Base-by-base conservation (phyloP, 2,797 vertebrate species). In the Threskiornis aethiopicus region DNA sequence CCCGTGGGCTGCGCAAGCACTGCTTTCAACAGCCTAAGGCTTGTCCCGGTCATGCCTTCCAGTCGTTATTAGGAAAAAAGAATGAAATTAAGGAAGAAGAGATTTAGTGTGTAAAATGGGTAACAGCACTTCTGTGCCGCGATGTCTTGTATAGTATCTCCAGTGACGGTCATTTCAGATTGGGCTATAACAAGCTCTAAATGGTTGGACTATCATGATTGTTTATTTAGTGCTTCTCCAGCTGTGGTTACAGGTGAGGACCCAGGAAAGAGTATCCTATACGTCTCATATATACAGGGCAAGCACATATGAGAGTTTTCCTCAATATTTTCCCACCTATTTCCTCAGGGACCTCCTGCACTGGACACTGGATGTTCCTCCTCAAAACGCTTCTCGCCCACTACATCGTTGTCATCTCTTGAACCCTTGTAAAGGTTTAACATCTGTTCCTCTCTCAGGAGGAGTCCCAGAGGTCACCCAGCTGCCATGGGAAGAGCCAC, bases 391-490 rank as follows among this genome's bases (percentile, higher is more conserved):
- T 79, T 79, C 51, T 91, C 4, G 2, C 42, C 55, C 41, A 78
- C 9, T 5, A 28, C 0, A 1, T n/a, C 19, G 6, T 39, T 31
- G 2, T 42, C 35, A 71, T 84, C 13, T 64, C 65, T 52, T 41
- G 33, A 80, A 42, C 33, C 8, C 35, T 19, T 20, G n/a, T 47
- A n/a, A 61, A 64, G 41, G 6, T 61, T 67, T 61, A 79, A n/a
- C 13, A 52, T 28, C 11, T 26, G 1, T 28, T 75, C 44, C 35
- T 86, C 31, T 49, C 59, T 33, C 22, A n/a, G 64, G 4, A 82
- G 51, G 17, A 55, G 12, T 59, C 49, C 29, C 52, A 58, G 54
- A 61, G 41, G 46, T 87, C 76, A 77, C 55, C 4, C 44, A 52
- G 18, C 58, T 84, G 49, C 69, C 22, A 11, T 14, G 28, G n/a